phyloP scores from a whole-genome alignment of 2,888 invertebrate genomes.

The Mesochorus sp. region DNA sequence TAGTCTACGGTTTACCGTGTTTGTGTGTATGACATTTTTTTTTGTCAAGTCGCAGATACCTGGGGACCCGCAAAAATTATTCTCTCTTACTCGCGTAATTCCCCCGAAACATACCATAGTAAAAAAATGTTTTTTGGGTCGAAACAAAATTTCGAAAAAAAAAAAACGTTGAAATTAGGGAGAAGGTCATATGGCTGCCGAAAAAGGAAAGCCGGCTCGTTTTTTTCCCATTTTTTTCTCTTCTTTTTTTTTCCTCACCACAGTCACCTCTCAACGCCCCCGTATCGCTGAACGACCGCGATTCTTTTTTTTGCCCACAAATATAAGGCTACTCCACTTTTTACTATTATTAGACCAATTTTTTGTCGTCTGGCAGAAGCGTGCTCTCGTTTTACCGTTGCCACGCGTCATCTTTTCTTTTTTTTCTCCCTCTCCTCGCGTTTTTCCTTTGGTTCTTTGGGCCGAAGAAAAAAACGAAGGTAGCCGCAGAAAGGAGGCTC shows the following conservation, averaged over 20 bases:
- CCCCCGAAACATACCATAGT: no score
- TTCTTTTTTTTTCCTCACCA: slow-evolving; percentile 49
- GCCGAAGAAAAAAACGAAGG: slow-evolving; percentile 51
- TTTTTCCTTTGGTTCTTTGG: slow-evolving; percentile 12
- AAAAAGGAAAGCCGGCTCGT: slow-evolving; percentile 45
- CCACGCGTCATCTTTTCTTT: slow-evolving; percentile 63
- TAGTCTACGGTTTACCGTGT: slow-evolving; percentile 1
- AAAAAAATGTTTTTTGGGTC: background rate
- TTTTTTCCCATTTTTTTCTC: slow-evolving; percentile 34
- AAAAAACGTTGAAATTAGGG: slow-evolving; percentile 34
- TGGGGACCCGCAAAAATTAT: background rate
- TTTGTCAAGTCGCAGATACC: background rate
- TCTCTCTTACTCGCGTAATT: background rate
- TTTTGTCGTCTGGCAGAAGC: slow-evolving; percentile 71
- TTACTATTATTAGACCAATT: slow-evolving; percentile 80
- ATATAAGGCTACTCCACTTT: slow-evolving; percentile 74
- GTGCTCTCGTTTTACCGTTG: slow-evolving; percentile 67
- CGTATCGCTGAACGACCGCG: slow-evolving; percentile 48
- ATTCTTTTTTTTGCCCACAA: slow-evolving; percentile 62
- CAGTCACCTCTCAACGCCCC: slow-evolving; percentile 30
- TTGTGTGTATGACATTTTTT: slow-evolving; percentile 44
- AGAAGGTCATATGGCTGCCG: slow-evolving; percentile 7
- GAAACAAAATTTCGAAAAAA: no score
- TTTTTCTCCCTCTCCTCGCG: background rate
- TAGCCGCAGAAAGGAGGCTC: slow-evolving; percentile 60